Evolutionary conservation across 2,113 vertebrate genomes (phyloP).

Genomic region (Nasalis larvatus): DNA sequence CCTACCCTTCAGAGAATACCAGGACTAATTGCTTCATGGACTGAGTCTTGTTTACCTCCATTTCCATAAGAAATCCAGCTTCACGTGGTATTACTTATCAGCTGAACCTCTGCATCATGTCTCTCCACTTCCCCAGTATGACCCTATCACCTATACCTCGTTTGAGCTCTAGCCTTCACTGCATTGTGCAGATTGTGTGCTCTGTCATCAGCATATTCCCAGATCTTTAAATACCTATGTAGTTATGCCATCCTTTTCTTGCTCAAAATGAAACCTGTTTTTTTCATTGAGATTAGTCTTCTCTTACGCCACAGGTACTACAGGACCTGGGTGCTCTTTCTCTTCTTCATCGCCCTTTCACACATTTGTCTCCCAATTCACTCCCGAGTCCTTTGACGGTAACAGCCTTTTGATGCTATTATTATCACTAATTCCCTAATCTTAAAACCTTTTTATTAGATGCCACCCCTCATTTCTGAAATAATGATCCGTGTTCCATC

Average conservation of each 20-base stretch:
- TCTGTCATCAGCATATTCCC: neutral
- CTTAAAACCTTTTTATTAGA: neutral
- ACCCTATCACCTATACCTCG: neutral
- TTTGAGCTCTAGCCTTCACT: neutral
- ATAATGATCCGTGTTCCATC: neutral
- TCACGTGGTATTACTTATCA: neutral
- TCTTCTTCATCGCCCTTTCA: neutral
- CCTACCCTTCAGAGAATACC: neutral
- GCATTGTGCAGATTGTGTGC: neutral
- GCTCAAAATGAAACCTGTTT: neutral
- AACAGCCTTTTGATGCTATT: neutral
- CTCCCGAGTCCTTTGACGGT: neutral
- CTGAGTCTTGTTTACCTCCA: neutral
- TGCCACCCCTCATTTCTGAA: neutral
- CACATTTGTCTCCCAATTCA: neutral
- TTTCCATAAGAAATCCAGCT: neutral
- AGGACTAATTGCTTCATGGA: neutral
- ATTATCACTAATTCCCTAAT: neutral
- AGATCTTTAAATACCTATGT: neutral
- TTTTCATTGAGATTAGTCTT: neutral
- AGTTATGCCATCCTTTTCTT: neutral
- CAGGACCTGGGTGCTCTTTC: neutral
- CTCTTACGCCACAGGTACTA: too few relatives aligned
- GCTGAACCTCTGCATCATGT: neutral
- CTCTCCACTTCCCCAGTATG: neutral